Conservation (phyloP, 2,113 vertebrate genomes). For the Platysternon megacephalum region DNA sequence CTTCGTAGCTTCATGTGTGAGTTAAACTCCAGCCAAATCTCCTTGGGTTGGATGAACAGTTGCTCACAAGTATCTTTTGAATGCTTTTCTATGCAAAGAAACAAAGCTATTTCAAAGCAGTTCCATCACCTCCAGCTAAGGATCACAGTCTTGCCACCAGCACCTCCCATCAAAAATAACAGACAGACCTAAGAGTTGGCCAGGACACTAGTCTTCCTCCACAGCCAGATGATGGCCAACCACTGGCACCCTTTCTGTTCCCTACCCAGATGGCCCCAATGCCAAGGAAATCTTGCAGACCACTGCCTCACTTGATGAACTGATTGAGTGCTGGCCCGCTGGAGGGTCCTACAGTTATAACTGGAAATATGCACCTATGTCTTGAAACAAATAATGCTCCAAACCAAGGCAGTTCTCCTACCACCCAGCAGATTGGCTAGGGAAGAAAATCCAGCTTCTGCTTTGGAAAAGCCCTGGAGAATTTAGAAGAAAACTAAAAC, state of each 20-base stretch:
- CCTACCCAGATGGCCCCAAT: not conserved
- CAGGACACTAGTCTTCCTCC: not conserved
- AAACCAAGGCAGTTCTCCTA: not conserved
- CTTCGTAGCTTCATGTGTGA: too few species aligned
- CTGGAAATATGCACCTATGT: too few species aligned
- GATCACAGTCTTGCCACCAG: fast-evolving
- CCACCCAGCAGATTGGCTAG: not conserved
- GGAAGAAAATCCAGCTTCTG: not conserved
- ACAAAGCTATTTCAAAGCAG: not conserved
- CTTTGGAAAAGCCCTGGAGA: not conserved
- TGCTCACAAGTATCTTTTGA: too few species aligned
- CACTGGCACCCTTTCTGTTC: not conserved
- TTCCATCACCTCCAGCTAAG: not conserved
- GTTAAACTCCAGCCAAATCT: too few species aligned
- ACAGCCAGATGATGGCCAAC: not conserved
- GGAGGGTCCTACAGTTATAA: too few species aligned
- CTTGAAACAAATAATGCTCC: not conserved
- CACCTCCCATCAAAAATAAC: not conserved
- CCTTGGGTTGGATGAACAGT: too few species aligned
- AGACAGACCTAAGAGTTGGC: not conserved
- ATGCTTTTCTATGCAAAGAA: too few species aligned
- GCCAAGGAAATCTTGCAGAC: not conserved
- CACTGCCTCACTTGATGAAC: not conserved
- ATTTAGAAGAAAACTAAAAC: not conserved
- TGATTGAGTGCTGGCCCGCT: too few species aligned